Evolutionary conservation across 2,888 invertebrate genomes (phyloP), one percentile per base, ranked within the genome.

Genomic region (Lycaena phlaeas): DNA sequence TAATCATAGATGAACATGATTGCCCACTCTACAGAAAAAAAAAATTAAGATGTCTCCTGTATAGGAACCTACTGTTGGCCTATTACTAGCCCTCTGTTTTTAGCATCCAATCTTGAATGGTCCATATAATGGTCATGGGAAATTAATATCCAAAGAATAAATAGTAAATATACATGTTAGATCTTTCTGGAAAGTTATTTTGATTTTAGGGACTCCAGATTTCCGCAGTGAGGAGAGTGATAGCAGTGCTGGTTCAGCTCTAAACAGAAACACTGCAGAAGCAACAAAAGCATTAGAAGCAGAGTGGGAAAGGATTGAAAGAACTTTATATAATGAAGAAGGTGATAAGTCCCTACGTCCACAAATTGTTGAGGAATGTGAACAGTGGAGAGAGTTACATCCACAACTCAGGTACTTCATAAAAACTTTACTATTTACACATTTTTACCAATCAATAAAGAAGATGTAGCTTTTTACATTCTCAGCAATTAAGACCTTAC

Each of bases 261-360:
- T 78, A 51, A 79, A 68, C 1, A 62, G 71, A 30, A 84, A 64
- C 53, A 87, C 87, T 42, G 76, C 73, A 4, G 87, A 87, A 50
- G 85, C 85, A 0, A 76, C 87, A 0, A 84, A 71, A 53, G 67
- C 58, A 14, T 70, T 88, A 12, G 69, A 75, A n/a, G 63, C 71
- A 1, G 88, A 89, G 67, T 86, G 87, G 73, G 82, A 86, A 36
- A 66, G 78, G 41, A 86, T 89, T 51, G 86, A 88, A 53, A 76
- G 86, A 52, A 85, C 87, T 9, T 56, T 88, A 18, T 86, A 86
- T 52, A 74, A 87, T 59, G 82, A 85, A 50, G 86, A 86, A 14
- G 81, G 85, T 1, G 78, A 78, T 49, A 84, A 85, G 45, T 75
- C 78, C 30, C 68, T 68, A 1, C 51, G 78, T 18, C 70, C 81